Conservation (phyloP, 2,888 invertebrate species). For the Netelia virgata region DNA sequence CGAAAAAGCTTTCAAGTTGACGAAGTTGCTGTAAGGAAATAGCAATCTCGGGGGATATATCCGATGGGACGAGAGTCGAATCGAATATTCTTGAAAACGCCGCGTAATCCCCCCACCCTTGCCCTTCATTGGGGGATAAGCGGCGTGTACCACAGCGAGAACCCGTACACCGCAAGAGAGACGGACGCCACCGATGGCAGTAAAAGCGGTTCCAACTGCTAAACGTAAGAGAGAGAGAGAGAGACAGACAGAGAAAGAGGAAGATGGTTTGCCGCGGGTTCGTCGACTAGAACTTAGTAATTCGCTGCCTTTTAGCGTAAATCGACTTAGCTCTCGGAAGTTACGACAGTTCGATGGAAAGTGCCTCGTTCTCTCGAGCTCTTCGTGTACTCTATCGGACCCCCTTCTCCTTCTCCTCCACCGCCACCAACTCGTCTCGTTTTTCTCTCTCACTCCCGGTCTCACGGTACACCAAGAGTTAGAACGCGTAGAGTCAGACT, state of each 20-base stretch:
- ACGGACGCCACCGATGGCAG: conserved; percentile 29
- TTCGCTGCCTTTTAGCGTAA: conserved; percentile 69
- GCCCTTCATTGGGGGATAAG: conserved; percentile 44
- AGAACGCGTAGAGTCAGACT: conserved; percentile 7
- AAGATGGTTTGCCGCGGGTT: conserved; percentile 44
- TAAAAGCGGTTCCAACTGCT: neutral
- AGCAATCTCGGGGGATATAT: conserved; percentile 58
- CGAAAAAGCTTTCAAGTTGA: conserved; percentile 64
- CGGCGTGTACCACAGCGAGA: conserved; percentile 42
- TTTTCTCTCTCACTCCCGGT: conserved; percentile 1
- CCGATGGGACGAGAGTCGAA: conserved; percentile 55
- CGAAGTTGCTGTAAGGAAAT: conserved; percentile 49
- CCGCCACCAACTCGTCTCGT: neutral
- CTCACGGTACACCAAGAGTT: conserved; percentile 25
- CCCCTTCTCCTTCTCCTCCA: conserved; percentile 34
- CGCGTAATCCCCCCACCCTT: conserved; percentile 9
- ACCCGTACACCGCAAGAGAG: conserved; percentile 30
- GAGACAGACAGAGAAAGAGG: conserved; percentile 30
- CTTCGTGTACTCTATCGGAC: conserved; percentile 47
- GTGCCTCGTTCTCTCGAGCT: conserved; percentile 58
- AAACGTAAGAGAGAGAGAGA: conserved; percentile 27
- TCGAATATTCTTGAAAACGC: conserved; percentile 52
- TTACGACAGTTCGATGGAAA: conserved; percentile 68
- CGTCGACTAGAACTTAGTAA: conserved; percentile 67
- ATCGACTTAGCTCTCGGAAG: conserved; percentile 69